Base-by-base conservation (phyloP, 2,113 vertebrate genomes). In the Sterrhoptilus dennistouni region DNA sequence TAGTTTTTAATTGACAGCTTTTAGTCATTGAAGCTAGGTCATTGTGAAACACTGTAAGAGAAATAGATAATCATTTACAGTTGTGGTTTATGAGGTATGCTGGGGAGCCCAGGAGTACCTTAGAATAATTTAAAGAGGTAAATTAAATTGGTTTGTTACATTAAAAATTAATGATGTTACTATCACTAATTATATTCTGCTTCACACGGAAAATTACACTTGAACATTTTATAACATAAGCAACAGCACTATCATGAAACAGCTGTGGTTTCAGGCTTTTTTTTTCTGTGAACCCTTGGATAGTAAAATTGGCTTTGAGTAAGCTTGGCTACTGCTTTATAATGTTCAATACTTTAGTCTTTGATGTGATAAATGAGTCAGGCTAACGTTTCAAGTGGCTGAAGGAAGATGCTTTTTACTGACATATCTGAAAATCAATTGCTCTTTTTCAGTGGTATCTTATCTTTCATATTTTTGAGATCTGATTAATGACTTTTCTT, bases 351-450 rank as follows among this genome's bases (percentile, higher is more conserved):
- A 45, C 28, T 23, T 85, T 75, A 45, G 21, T 83, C 74, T 94
- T 91, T 92, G 68, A 42, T 83, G 50, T 59, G 40, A 77, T 71
- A 88, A 91, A 74, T 85, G 71, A 94, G 50, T 93, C 74, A 71
- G 82, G 70, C 28, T 80, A 54, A 56, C 21, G 12, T 71, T 78
- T 86, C 59, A 79, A 66, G 71, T 56, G 56, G 69, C 49, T 93
- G 52, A 76, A 94, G 64, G 29, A 75, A 84, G 56, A 52, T 72
- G 52, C 29, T 76, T 92, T 54, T 65, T 82, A 69, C 70, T 95
- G 83, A 78, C 57, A 7, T 60, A 78, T 69, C 72, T 93, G 66
- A 87, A 96, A 97, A 87, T 68, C 80, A 89, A 14, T 65, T 91
- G 54, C 54, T 65, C 50, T 87, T 82, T 95, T 94, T 87, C 49